Conservation (phyloP, 1,140 invertebrate species). For the Danaus melanippus region DNA sequence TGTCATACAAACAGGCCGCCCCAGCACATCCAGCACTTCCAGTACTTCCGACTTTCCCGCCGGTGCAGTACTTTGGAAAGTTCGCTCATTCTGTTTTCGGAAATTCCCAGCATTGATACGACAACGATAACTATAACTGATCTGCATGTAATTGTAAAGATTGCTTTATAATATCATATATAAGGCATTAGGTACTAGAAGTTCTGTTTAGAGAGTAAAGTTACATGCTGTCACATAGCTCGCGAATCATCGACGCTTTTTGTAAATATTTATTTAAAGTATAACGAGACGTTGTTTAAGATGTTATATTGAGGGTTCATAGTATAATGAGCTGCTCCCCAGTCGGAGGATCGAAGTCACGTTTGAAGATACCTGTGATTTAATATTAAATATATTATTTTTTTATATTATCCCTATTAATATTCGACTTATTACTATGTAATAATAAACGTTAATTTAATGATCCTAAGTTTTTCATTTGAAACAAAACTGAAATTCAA, state of each 20-base stretch:
- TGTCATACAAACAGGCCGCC: no score
- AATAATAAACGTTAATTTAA: no score
- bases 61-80: slow-evolving; percentile 57
- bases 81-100: slow-evolving; percentile 44
- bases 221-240: background rate
- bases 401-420: slow-evolving; percentile 6
- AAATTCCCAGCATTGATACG: slow-evolving; percentile 30
- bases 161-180: no score
- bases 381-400: slow-evolving; percentile 4
- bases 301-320: no score
- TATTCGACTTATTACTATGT: no score
- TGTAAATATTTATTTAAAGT: slow-evolving; percentile 3
- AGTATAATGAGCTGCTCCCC: no score
- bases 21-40: slow-evolving; percentile 9
- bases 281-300: background rate
- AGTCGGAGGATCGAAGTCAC: background rate
- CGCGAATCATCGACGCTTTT: background rate
- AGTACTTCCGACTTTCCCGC: slow-evolving; percentile 35
- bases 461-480: no score
- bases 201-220: no score
- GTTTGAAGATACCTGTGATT: background rate
- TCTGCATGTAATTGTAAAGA: no score
- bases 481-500: no score
- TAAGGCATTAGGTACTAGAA: no score
- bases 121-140: background rate